Base-by-base conservation (phyloP, 37 sponge, comb jelly and placozoan genomes). In the Amphimedon queenslandica region DNA sequence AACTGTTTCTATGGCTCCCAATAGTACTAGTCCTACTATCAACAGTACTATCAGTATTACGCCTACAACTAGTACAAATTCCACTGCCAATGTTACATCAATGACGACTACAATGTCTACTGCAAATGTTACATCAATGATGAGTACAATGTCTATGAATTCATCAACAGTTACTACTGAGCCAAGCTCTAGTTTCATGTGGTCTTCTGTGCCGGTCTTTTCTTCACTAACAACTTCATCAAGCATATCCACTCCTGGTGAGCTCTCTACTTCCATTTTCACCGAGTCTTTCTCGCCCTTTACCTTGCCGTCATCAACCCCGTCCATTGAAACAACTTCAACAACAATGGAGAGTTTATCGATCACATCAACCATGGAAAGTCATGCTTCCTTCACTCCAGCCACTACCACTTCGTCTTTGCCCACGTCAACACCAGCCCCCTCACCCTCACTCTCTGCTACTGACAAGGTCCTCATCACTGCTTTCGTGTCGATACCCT, bases 401-500 rank as follows among this genome's bases (percentile, higher is more conserved):
- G 3, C 72, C 1, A 35, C 6, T 41, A 23, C 35, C 32, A n/a
- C 72, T 72, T 31, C 72, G 21, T 28, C 35, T 31, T 25, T 35
- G 2, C 57, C 65, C 1, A 34, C 41, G 18, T 25, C 42, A 24
- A 20, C 38, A 57, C 40, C 55, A 32, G 21, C 60, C 10, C 58
- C 57, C 3, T 4, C 71, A 10, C 60, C 57, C 8, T 33, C 24
- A 67, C 32, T 21, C 0, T 25, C 43, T 1, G 40, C 40, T 58
- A 32, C 63, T n/a, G 36, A 4, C 35, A 70, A 37, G 11, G 5
- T 75, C n/a, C 67, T 31, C 5, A 64, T 82, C 4, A 13, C 65
- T 38, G n/a, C 75, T 2, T 69, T 61, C 0, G 43, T 75, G n/a
- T 40, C 66, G 4, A 41, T 82, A 16, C 76, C 76, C 4, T 57